A percentile compares a stretch with the other conserved stretches of the same genome.
Conservation (phyloP, 2,113 vertebrate genomes). For the Poicephalus gulielmi region DNA sequence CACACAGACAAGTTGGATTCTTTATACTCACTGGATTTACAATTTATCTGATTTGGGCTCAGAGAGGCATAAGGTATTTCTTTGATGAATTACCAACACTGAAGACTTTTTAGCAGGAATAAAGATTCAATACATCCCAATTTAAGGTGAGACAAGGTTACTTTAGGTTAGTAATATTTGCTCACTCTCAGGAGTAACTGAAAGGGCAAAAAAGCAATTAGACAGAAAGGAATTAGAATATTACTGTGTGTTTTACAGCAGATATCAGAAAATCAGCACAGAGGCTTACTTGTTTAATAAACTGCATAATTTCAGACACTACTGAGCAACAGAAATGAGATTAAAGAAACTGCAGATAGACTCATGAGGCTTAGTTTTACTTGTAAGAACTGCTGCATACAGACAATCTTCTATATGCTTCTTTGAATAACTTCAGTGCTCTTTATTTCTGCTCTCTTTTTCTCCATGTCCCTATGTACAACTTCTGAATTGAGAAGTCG, state of each 20-base stretch:
- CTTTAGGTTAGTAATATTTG: not conserved
- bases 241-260: not conserved
- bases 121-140: not conserved
- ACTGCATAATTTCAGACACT: not conserved
- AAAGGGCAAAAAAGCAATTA: not conserved
- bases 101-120: not conserved
- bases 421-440: not conserved
- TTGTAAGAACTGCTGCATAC: not conserved
- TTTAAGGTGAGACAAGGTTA: not conserved
- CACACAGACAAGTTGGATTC: not conserved
- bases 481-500: not conserved
- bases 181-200: not conserved
- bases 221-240: not conserved
- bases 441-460: not conserved
- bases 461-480: not conserved
- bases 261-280: not conserved
- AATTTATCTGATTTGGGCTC: not conserved
- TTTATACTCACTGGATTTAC: not conserved
- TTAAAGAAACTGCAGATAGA: not conserved
- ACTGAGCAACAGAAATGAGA: not conserved
- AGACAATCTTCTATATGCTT: not conserved
- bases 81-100: not conserved
- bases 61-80: not conserved
- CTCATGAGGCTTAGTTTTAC: not conserved
- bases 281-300: not conserved